Percentiles rank a stretch among this genome's conserved stretches.
Evolutionary conservation across 2,888 invertebrate species (phyloP).

Genomic region (Spodoptera picta): DNA sequence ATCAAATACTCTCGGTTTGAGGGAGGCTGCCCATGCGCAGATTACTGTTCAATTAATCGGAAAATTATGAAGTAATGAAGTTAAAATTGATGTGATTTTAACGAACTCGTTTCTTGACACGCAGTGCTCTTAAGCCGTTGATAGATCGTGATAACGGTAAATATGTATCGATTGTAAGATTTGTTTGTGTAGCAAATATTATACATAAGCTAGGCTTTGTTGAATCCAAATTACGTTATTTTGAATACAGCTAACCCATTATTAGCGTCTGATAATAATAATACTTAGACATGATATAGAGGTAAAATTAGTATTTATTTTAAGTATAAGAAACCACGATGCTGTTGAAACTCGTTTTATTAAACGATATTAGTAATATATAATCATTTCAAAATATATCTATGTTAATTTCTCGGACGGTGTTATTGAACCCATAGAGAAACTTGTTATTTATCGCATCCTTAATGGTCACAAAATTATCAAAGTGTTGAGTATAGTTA

Average conservation of each 20-base stretch:
- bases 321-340: conserved; percentile 8
- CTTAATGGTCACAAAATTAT: conserved; percentile 34
- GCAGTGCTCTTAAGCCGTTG: conserved; percentile 20
- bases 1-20: conserved; percentile 35
- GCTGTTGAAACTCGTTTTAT: conserved; percentile 55
- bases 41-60: conserved; percentile 42
- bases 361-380: conserved; percentile 54
- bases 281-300: conserved; percentile 13
- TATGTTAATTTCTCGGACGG: conserved; percentile 68
- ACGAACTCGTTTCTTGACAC: conserved; percentile 23
- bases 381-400: conserved; percentile 64
- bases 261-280: conserved; percentile 7
- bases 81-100: conserved; percentile 38
- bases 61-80: conserved; percentile 44
- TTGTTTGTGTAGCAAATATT: neutral
- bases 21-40: conserved; percentile 27
- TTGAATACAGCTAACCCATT: conserved; percentile 1
- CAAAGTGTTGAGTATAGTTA: conserved; percentile 37
- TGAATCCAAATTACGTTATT: conserved; percentile 10
- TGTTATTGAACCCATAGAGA: conserved; percentile 65
- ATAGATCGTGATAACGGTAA: conserved; percentile 1
- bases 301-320: conserved; percentile 25
- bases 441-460: conserved; percentile 65
- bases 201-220: neutral
- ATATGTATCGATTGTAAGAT: conserved; percentile 1